A percentile compares a stretch with the other conserved stretches of the same genome.
Evolutionary conservation across 2,888 invertebrate species (phyloP).

Genomic region (Cactoblastis cactorum): DNA sequence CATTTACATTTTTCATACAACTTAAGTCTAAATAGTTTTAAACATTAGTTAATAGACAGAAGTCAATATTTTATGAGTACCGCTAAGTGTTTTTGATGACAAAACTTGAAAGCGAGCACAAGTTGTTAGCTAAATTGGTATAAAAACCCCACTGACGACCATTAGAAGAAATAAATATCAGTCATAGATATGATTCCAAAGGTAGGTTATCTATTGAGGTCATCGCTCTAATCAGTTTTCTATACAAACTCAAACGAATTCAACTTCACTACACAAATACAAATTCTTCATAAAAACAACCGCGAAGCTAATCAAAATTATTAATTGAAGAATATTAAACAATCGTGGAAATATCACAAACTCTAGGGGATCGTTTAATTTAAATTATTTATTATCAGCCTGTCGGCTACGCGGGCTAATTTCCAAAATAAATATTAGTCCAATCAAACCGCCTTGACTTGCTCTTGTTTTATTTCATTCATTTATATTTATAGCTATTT

Average conservation of each 20-base stretch:
- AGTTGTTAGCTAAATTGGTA: too few species aligned
- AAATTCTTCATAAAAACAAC: slow-evolving; percentile 23
- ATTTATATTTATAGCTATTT: background rate
- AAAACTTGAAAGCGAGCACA: too few species aligned
- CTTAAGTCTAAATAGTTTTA: too few species aligned
- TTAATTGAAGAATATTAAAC: slow-evolving; percentile 68
- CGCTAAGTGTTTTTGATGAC: too few species aligned
- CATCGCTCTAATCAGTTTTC: too few species aligned
- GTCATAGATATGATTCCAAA: too few species aligned
- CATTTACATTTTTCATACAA: too few species aligned
- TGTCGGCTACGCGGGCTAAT: slow-evolving; percentile 64
- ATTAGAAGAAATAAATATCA: too few species aligned
- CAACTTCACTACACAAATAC: background rate
- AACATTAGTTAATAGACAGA: too few species aligned
- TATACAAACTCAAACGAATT: background rate
- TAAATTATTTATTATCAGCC: slow-evolving; percentile 67
- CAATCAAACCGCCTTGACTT: slow-evolving; percentile 51
- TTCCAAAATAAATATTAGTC: slow-evolving; percentile 77
- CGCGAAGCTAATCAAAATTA: slow-evolving; percentile 48
- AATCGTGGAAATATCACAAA: slow-evolving; percentile 45
- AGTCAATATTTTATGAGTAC: too few species aligned
- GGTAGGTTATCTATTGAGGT: too few species aligned
- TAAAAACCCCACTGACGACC: too few species aligned
- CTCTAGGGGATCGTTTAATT: slow-evolving; percentile 63
- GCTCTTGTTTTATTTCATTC: slow-evolving; percentile 14